A percentile compares a stretch with the other conserved stretches of the same genome.
These are phyloP conservation scores for Machimus rusticus DNA, from an alignment of 2,888 invertebrate genomes.

Conservation along the genomic window DNA sequence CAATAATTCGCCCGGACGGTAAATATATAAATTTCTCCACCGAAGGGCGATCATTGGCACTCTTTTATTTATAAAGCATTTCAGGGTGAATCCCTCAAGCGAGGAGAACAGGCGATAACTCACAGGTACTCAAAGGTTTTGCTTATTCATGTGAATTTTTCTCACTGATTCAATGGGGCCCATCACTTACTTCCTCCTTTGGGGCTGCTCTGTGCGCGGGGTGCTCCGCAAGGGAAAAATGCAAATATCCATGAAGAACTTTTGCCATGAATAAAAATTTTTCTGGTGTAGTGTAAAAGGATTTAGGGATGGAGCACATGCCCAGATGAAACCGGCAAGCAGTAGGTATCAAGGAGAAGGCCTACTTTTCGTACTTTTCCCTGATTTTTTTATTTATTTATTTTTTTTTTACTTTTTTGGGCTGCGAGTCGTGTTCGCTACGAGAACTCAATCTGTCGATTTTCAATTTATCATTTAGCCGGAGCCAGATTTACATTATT, in stretches of 20 bases:
- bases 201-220: background rate
- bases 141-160: slow-evolving; percentile 35
- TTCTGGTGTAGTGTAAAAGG: background rate
- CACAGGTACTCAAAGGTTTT: slow-evolving; percentile 10
- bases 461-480: slow-evolving; percentile 29
- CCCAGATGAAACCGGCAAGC: background rate
- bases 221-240: background rate
- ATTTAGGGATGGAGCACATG: background rate
- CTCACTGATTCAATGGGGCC: slow-evolving; percentile 18
- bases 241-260: slow-evolving; percentile 20
- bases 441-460: slow-evolving; percentile 22
- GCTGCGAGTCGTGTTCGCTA: background rate
- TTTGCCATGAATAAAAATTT: slow-evolving; percentile 4
- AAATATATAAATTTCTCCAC: background rate
- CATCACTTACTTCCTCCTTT: slow-evolving; percentile 6
- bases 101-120: background rate
- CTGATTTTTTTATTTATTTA: too few species aligned
- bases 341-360: background rate
- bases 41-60: background rate
- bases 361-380: background rate
- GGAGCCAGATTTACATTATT: slow-evolving; percentile 16
- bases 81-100: slow-evolving; percentile 12
- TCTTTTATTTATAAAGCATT: slow-evolving; percentile 10
- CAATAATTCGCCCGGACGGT: background rate
- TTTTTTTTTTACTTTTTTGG: too few species aligned